A percentile compares a stretch with the other conserved stretches of the same genome.
These are phyloP conservation scores for Neodon shergylaensis DNA, from an alignment of 2,113 vertebrate genomes.

Conservation along the genomic window DNA sequence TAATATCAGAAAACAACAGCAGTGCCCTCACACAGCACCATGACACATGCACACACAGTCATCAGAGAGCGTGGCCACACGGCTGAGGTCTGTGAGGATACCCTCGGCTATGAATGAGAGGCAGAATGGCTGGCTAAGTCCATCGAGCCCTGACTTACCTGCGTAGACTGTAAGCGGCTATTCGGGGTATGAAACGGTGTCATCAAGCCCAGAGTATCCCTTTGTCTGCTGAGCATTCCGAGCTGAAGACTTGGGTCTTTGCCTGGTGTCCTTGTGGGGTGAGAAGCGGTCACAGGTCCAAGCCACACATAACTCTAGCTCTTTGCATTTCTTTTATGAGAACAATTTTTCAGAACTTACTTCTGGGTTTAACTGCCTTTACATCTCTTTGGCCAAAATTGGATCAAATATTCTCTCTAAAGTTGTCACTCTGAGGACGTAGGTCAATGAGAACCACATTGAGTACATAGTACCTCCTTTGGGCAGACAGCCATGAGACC, in stretches of 20 bases:
- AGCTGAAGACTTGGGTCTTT: not conserved
- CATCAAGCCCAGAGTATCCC: not conserved
- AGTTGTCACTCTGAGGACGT: not conserved
- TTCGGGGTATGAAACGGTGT: not conserved
- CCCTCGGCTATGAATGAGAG: not conserved
- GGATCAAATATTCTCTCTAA: not conserved
- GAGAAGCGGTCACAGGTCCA: not conserved
- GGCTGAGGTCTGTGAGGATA: not conserved
- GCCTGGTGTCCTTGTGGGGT: too few species aligned
- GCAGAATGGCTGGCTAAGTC: accelerated
- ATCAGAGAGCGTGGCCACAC: not conserved
- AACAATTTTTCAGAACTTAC: not conserved
- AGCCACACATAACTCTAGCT: not conserved
- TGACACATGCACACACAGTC: accelerated
- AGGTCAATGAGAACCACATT: not conserved
- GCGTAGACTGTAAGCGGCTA: not conserved
- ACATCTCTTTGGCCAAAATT: not conserved
- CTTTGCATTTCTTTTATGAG: not conserved
- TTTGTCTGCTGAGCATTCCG: accelerated
- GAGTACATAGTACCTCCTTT: not conserved
- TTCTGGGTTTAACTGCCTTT: not conserved
- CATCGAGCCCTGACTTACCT: accelerated
- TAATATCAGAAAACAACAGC: slow-evolving; percentile 22
- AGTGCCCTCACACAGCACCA: too few species aligned
- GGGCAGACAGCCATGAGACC: not conserved